phyloP scores from a whole-genome alignment of 2,888 invertebrate genomes.

The Drosophila pseudotakahashii region DNA sequence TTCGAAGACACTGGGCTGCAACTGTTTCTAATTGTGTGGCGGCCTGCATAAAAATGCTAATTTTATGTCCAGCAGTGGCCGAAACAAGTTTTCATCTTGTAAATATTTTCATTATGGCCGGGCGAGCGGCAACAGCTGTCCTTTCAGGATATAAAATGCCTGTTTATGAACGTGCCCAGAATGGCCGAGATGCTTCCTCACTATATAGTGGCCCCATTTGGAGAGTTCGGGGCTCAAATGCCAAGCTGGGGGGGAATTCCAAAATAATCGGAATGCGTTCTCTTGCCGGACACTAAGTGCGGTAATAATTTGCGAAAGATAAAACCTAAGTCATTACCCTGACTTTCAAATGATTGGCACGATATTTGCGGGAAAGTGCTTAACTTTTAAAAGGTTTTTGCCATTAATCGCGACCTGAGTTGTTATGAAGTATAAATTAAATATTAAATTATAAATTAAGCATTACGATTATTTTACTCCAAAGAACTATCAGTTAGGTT shows the following conservation, averaged over 20 bases:
- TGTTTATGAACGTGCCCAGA: conserved; percentile 66
- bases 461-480: too few species aligned
- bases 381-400: conserved; percentile 10
- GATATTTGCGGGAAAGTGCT: background rate
- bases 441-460: background rate
- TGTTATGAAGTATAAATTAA: background rate
- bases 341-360: conserved; percentile 6
- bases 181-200: conserved; percentile 43
- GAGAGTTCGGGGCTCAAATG: conserved; percentile 33
- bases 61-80: conserved; percentile 62
- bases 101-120: conserved; percentile 52
- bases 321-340: conserved; percentile 12
- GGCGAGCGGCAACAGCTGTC: conserved; percentile 57
- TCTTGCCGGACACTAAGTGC: conserved; percentile 23
- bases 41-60: conserved; percentile 75
- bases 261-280: conserved; percentile 34
- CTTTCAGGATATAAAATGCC: conserved; percentile 57
- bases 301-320: conserved; percentile 37
- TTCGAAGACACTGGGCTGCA: conserved; percentile 26
- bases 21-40: conserved; percentile 58
- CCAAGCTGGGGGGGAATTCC: conserved; percentile 8
- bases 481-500: too few species aligned
- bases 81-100: conserved; percentile 52
- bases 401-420: background rate
- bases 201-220: conserved; percentile 9